Conservation (phyloP, 2,888 invertebrate species). For the Amblyteles armatorius region DNA sequence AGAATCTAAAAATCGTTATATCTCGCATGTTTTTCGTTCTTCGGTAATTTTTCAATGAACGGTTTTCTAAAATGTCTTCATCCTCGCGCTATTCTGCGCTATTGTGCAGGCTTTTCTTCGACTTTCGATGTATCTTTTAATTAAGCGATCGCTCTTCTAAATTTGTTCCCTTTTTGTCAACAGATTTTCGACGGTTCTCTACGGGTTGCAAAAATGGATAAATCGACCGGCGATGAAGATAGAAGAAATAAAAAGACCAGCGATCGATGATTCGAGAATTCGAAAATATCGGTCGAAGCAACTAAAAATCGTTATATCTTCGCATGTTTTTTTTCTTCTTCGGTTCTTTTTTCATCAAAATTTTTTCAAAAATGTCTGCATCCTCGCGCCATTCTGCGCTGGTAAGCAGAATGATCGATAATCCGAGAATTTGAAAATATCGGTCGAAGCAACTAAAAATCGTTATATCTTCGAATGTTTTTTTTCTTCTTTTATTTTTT, state of each 20-base stretch:
- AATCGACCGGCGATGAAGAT: constrained; percentile 1
- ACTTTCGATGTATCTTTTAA: background rate
- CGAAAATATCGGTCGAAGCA: constrained; percentile 3
- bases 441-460: too few relatives aligned
- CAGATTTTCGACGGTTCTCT: background rate
- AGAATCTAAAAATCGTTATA: too few relatives aligned
- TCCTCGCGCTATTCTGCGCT: too few relatives aligned
- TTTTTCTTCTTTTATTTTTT: too few relatives aligned
- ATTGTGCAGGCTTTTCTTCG: background rate
- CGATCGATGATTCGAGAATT: background rate
- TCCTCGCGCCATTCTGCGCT: too few relatives aligned
- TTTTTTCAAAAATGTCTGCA: background rate
- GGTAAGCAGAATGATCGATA: too few relatives aligned
- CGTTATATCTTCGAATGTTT: too few relatives aligned
- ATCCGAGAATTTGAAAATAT: too few relatives aligned
- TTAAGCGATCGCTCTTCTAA: background rate
- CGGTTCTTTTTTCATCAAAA: background rate
- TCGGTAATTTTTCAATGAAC: background rate
- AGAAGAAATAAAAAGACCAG: background rate
- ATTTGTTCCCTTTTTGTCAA: background rate
- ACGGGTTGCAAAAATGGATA: background rate
- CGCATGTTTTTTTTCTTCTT: too few relatives aligned
- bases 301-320: too few relatives aligned
- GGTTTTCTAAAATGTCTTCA: background rate
- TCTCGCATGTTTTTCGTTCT: too few relatives aligned